Conservation (phyloP, 2,797 vertebrate species). For the Acanthis flammea region DNA sequence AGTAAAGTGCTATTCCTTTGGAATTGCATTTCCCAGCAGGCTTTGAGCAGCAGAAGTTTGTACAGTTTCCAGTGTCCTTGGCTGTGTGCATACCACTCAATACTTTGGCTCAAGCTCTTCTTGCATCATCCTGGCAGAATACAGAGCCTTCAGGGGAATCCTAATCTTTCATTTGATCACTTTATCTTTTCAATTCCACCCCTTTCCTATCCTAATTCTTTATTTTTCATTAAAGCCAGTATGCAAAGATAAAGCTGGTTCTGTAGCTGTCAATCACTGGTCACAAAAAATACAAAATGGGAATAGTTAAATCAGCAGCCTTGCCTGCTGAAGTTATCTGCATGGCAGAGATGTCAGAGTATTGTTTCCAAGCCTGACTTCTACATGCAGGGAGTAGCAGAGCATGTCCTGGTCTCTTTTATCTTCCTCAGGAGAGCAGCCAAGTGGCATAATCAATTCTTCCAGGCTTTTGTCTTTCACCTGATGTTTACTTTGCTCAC, state of each 20-base stretch:
- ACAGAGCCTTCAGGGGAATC: background rate
- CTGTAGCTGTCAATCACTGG: slow-evolving; percentile 71
- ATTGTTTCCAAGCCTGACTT: slow-evolving; percentile 68
- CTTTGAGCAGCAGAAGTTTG: background rate
- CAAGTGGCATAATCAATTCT: slow-evolving; percentile 75
- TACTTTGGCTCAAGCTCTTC: background rate
- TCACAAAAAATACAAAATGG: slow-evolving; percentile 49
- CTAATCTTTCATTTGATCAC: slow-evolving; percentile 43
- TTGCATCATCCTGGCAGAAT: background rate
- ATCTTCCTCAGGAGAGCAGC: slow-evolving; percentile 74
- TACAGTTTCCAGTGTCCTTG: background rate
- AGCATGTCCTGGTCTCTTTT: slow-evolving; percentile 72
- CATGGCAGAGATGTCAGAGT: slow-evolving; percentile 73
- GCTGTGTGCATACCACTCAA: background rate
- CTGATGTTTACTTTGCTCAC: slow-evolving; percentile 68
- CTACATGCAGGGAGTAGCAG: slow-evolving; percentile 68
- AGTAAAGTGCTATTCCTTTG: background rate
- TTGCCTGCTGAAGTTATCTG: slow-evolving; percentile 66
- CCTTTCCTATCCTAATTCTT: background rate
- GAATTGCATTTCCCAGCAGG: background rate
- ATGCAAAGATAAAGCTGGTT: slow-evolving; percentile 46
- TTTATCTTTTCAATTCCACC: slow-evolving; percentile 36
- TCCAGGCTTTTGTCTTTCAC: slow-evolving; percentile 73
- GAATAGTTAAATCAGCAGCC: slow-evolving; percentile 66
- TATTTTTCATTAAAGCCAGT: slow-evolving; percentile 57